Base-by-base conservation (phyloP, 1,140 invertebrate species). In the Leucophenga varia region DNA sequence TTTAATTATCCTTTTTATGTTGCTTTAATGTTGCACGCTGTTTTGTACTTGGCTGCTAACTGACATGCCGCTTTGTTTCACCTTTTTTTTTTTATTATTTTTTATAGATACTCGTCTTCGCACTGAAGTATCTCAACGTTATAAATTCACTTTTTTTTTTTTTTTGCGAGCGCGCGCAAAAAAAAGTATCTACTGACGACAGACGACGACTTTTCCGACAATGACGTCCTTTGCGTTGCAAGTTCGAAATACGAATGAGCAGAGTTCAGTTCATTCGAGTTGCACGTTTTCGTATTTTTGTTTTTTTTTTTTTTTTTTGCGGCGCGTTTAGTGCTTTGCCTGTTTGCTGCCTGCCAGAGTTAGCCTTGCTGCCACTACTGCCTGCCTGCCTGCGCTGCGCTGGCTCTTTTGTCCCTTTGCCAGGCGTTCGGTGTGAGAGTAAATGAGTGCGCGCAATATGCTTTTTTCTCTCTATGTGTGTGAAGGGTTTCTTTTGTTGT, bases 181-280 rank as follows among this genome's bases (percentile, higher is more conserved):
- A 13, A 6, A 35, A 35, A 13, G 6, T 35, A 19, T 31, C 8
- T 42, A 35, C 44, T 40, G 34, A 38, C 22, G 22, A 10, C 22
- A 25, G 10, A 25, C 10, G 10, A 34, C 13, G 13, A 34, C 6
- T 8, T 4, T 13, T 34, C 5, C 31, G 13, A 4, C 13, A 34
- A 34, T 5, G 9, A 71, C 67, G 67, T 71, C 67, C 67, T 71
- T 67, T 58, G 52, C 59, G 57, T 57, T 64, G 67, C 59, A 71
- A 64, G 67, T 59, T 59, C 64, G 56, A 71, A 55, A 52, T 64
- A 52, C 60, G 63, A 71, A 71, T 71, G 67, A 54, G 46, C n/a
- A n/a, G n/a, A n/a, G n/a, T n/a, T n/a, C 25, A 20, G 25, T 28
- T 32, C 39, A 28, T 39, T 4, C 19, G 36, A 37, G 39, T 30